Base-by-base conservation (phyloP, 2,113 vertebrate species). In the Anser cygnoides region DNA sequence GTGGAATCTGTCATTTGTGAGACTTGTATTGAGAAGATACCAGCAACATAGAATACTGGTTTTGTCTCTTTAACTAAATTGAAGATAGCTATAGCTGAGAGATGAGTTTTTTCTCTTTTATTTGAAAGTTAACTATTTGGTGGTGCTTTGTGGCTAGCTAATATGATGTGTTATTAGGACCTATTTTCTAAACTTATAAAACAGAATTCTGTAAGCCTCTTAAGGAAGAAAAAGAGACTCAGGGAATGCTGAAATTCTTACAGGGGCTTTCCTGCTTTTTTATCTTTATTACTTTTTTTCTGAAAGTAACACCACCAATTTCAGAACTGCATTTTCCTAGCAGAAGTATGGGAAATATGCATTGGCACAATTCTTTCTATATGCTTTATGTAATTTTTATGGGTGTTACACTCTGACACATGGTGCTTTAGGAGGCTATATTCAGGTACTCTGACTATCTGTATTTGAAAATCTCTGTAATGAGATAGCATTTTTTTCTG, bases 41-140 rank as follows among this genome's bases (percentile, higher is more conserved):
- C 3, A 0, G 13, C 54, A 71, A 74, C n/a, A 59, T 26, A 67
- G 29, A 29, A 29, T 28, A 66, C 0, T 2, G 0, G 0, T 49
- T 91, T 67, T 88, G 14, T 13, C 8, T 84, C 67, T 87, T 62
- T 31, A 72, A 78, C 65, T 84, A 78, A 75, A 84, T 18, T 76
- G 35, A 70, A 77, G 31, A n/a, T 67, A 78, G n/a, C 26, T 76
- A 1, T 21, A 63, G 26, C 13, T 71, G 31, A 63, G 29, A 82
- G n/a, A 63, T 58, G 43, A 2, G 1, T 84, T 55, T 66, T 17
- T 78, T 31, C 25, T 63, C 73, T 54, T 18, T 49, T 89, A 13
- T 73, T 29, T 84, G 61, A 63, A 55, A 61, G 82, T 70, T 39
- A 70, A 41, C 33, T 89, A 17, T 61, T 57, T 74, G 18, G 14